A percentile compares a stretch with the other conserved stretches of the same genome.
Evolutionary conservation across 2,113 vertebrate species (phyloP).

Genomic region (Eudyptes chrysolophus): DNA sequence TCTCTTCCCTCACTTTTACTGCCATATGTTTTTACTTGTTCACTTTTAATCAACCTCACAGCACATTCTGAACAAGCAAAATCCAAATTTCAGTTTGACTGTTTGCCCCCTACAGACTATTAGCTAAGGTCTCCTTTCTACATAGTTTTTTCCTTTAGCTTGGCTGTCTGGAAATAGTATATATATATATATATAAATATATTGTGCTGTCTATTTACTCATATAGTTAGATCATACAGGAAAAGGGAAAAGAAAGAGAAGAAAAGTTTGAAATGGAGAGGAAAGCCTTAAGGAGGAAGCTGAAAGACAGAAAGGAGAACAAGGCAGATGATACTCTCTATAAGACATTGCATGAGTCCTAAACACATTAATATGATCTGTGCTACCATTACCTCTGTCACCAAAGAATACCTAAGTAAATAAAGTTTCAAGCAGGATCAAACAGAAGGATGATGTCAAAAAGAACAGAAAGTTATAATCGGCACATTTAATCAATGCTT

Average conservation of each 20-base stretch:
- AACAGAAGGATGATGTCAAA: not conserved
- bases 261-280: not conserved
- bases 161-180: not conserved
- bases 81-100: conserved; percentile 6
- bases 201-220: not conserved
- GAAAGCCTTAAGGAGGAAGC: not conserved
- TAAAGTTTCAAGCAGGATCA: not conserved
- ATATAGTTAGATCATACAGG: not conserved
- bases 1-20: not conserved
- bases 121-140: not conserved
- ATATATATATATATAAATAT: not conserved
- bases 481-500: not conserved
- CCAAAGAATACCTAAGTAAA: not conserved
- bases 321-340: not conserved
- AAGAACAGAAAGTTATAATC: not conserved
- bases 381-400: not conserved
- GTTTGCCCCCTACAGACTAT: not conserved
- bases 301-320: not conserved
- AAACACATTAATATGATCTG: not conserved
- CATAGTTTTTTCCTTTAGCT: not conserved
- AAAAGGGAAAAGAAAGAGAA: not conserved
- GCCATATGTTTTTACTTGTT: conserved; percentile 17
- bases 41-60: conserved; percentile 22
- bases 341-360: not conserved
- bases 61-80: conserved; percentile 16